A percentile compares a stretch with the other conserved stretches of the same genome.
Conservation (phyloP, 35 echinoderm and acorn worm genomes). For the Anneissia japonica region DNA sequence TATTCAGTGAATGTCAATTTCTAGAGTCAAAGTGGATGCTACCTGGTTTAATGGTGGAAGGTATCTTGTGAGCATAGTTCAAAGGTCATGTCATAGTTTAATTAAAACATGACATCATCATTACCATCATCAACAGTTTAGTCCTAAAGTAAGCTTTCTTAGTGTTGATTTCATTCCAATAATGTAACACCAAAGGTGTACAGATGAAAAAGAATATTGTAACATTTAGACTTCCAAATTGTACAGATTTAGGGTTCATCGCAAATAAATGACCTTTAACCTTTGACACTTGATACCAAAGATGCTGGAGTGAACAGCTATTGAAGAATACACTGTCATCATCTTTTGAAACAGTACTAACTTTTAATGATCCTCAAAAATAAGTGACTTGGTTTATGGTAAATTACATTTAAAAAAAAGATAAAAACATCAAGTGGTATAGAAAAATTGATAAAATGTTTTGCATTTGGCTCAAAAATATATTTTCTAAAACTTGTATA, state of each 20-base stretch:
- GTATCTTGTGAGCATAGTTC: background rate
- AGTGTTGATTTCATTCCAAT: background rate
- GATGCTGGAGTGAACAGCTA: background rate
- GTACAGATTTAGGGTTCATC: background rate
- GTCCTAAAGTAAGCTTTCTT: background rate
- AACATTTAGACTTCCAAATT: background rate
- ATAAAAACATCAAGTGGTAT: background rate
- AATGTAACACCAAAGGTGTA: background rate
- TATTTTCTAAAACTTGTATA: background rate
- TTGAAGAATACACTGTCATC: background rate
- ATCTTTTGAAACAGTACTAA: constrained; percentile 2
- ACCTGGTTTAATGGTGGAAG: background rate
- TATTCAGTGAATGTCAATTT: background rate
- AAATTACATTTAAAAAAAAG: too few relatives aligned
- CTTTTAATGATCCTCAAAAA: background rate
- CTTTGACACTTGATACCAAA: constrained; percentile 1
- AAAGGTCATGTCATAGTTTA: background rate
- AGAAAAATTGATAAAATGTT: background rate
- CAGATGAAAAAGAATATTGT: background rate
- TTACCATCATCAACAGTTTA: background rate
- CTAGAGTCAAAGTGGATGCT: background rate
- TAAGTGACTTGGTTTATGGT: background rate
- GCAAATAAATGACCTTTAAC: background rate
- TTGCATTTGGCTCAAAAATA: background rate
- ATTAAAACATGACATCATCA: background rate